Percentiles rank a stretch among this genome's conserved stretches.
These are phyloP conservation scores for Zaprionus nigranus DNA, from an alignment of 1,140 invertebrate species.

Conservation along the genomic window DNA sequence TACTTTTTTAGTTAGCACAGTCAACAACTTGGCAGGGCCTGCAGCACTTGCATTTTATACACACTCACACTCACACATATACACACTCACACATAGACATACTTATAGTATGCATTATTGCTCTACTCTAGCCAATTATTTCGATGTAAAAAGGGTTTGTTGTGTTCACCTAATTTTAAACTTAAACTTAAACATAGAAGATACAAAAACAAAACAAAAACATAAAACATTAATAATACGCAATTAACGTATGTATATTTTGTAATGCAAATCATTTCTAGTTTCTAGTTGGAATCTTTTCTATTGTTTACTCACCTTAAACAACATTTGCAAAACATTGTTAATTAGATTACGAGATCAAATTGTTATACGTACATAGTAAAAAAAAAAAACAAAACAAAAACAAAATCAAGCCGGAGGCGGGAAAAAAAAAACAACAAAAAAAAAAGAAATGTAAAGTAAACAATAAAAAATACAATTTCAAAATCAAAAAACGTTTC, in stretches of 20 bases:
- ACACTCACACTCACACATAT: slow-evolving; percentile 19
- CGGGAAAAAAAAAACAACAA: slow-evolving; percentile 11
- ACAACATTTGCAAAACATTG: slow-evolving; percentile 48
- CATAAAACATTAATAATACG: slow-evolving; percentile 11
- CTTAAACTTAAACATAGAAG: slow-evolving; percentile 34
- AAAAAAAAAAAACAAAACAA: background rate
- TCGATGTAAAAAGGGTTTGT: slow-evolving; percentile 76
- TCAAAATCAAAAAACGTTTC: slow-evolving; percentile 66
- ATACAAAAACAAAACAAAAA: slow-evolving; percentile 10
- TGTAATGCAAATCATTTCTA: slow-evolving; percentile 20
- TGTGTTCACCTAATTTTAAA: slow-evolving; percentile 74
- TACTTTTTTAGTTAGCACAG: slow-evolving; percentile 59
- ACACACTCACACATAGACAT: slow-evolving; percentile 34
- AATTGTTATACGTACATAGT: slow-evolving; percentile 57
- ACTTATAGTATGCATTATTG: slow-evolving; percentile 49
- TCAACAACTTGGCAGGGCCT: slow-evolving; percentile 47
- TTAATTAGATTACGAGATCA: slow-evolving; percentile 58
- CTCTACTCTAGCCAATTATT: slow-evolving; percentile 74
- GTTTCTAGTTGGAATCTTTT: slow-evolving; percentile 42
- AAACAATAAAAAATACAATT: slow-evolving; percentile 55
- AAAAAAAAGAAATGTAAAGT: slow-evolving; percentile 50
- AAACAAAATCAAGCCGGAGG: slow-evolving; percentile 42
- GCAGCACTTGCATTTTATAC: slow-evolving; percentile 64
- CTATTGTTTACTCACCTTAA: slow-evolving; percentile 26
- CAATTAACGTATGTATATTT: slow-evolving; percentile 10